These are phyloP conservation scores for Mormyrops attenuatus DNA, from an alignment of 2,797 vertebrate species.

Conservation along the genomic window DNA sequence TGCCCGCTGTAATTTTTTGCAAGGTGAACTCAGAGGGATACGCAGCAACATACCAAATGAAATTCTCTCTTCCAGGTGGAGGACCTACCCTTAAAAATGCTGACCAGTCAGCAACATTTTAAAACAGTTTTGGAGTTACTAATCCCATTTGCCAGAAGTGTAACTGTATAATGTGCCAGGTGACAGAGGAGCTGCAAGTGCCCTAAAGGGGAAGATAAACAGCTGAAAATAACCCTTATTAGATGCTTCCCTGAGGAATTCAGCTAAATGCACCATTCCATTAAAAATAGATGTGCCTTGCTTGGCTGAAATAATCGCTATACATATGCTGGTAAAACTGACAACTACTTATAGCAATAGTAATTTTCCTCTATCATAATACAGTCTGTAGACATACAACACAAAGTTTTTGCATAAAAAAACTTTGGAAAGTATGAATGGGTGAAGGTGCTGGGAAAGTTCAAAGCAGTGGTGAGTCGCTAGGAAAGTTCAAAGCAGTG, in stretches of 20 bases:
- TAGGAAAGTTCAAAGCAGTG: background rate
- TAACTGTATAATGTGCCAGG: background rate
- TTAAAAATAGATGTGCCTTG: conserved; percentile 1
- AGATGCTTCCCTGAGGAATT: background rate
- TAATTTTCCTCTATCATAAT: background rate
- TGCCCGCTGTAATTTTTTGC: background rate
- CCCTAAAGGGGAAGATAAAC: background rate
- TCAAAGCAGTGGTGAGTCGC: background rate
- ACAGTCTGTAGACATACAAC: background rate
- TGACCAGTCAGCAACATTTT: background rate
- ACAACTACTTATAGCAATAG: background rate
- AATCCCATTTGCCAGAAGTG: conserved; percentile 7
- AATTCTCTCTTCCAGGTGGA: background rate
- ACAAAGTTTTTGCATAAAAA: background rate
- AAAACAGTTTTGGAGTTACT: background rate
- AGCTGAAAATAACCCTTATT: conserved; percentile 2
- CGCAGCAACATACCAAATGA: background rate
- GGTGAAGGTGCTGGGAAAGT: background rate
- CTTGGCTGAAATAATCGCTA: background rate
- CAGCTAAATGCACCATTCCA: background rate
- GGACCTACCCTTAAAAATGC: background rate
- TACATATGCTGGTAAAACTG: background rate
- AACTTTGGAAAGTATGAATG: background rate
- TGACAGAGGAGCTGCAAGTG: background rate
- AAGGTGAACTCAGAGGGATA: background rate